Percentiles rank a stretch among this genome's conserved stretches.
These are phyloP conservation scores for Ara ararauna DNA, from an alignment of 2,797 vertebrate genomes.

Conservation along the genomic window DNA sequence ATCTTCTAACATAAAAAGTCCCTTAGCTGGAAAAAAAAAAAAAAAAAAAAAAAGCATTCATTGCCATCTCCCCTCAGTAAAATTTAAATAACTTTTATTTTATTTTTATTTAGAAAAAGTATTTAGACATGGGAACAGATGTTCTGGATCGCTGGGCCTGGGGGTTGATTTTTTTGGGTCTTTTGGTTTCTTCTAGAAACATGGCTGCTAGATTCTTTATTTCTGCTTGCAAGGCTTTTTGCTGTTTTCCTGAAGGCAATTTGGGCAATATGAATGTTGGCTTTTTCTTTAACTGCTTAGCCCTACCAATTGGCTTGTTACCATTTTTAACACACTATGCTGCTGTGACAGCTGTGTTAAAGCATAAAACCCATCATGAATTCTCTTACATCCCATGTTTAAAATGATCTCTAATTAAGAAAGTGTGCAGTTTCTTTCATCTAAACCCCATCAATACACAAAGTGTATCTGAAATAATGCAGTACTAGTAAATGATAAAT, in stretches of 20 bases:
- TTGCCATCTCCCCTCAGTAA: accelerated
- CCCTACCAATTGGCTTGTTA: not conserved
- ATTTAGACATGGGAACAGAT: not conserved
- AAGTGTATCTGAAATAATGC: not conserved
- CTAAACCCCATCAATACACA: not conserved
- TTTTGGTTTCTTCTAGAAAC: not conserved
- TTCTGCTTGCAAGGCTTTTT: not conserved
- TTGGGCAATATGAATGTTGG: not conserved
- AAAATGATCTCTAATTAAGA: not conserved
- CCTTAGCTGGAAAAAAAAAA: not conserved
- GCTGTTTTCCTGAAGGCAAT: not conserved
- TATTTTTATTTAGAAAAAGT: not conserved
- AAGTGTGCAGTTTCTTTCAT: not conserved
- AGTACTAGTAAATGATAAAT: not conserved
- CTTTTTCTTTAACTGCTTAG: not conserved
- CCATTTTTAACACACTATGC: not conserved
- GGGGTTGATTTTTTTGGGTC: not conserved
- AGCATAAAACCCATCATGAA: not conserved
- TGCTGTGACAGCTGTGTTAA: not conserved
- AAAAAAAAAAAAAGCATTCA: not conserved
- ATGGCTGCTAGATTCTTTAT: not conserved
- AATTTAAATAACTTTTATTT: not conserved
- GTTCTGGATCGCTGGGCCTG: not conserved
- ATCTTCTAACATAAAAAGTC: not conserved
- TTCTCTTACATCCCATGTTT: not conserved